Percentiles rank a stretch among this genome's conserved stretches.
phyloP scores from a whole-genome alignment of 2,113 vertebrate species.

The Neolamprologus tretocephalus region DNA sequence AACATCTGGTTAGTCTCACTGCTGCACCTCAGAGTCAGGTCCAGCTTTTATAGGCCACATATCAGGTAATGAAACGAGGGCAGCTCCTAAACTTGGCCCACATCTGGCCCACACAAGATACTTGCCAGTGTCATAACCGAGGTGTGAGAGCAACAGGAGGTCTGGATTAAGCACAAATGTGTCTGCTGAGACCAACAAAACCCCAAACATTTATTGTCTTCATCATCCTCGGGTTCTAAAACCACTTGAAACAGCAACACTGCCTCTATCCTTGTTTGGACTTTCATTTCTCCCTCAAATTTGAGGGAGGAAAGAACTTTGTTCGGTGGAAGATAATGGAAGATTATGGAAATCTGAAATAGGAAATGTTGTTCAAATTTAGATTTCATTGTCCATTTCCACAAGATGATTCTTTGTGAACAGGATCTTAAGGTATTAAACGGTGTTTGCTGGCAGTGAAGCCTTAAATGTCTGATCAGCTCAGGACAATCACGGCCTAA shows the following conservation, averaged over 20 bases:
- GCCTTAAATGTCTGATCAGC: neutral
- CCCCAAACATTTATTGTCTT: neutral
- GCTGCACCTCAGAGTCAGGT: neutral
- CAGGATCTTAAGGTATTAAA: neutral
- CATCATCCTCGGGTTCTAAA: neutral
- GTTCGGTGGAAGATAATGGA: neutral
- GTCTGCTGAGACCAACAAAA: neutral
- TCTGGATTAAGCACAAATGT: neutral
- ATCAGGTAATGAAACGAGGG: neutral
- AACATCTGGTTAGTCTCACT: neutral
- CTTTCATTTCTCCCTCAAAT: neutral
- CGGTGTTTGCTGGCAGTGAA: neutral
- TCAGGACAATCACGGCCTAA: fast-evolving
- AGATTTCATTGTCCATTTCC: neutral
- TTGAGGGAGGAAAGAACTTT: neutral
- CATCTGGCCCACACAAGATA: neutral
- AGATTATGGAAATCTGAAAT: neutral
- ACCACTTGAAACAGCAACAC: neutral
- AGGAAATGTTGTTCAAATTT: neutral
- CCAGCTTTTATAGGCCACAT: neutral
- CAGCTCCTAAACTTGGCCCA: neutral
- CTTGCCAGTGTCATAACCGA: neutral
- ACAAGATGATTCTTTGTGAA: neutral
- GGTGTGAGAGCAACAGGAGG: neutral
- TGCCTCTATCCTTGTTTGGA: neutral